A percentile compares a stretch with the other conserved stretches of the same genome.
phyloP scores from a whole-genome alignment of 2,888 invertebrate genomes.

The Drosophila buzzatii region DNA sequence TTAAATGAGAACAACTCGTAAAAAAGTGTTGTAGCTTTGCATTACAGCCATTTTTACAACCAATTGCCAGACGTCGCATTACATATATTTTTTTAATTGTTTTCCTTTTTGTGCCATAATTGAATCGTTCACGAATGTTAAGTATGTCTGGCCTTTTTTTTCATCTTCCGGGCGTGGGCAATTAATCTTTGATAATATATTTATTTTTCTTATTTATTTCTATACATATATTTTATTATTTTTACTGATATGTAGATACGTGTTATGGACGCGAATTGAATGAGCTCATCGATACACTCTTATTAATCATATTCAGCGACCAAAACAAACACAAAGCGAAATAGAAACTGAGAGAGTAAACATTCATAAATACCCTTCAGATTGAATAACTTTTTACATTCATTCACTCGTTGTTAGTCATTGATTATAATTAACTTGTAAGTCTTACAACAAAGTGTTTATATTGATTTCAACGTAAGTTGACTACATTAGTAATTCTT shows the following conservation, averaged over 20 bases:
- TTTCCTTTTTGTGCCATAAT: slow-evolving; percentile 15
- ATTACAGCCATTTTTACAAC: slow-evolving; percentile 32
- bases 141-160: not conserved
- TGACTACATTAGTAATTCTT: not conserved
- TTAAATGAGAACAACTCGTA: slow-evolving; percentile 31
- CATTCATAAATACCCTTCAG: slow-evolving; percentile 11
- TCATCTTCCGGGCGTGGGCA: slow-evolving; percentile 5
- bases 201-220: no score
- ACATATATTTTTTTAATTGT: slow-evolving; percentile 27
- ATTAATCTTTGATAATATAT: not conserved
- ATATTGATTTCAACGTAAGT: not conserved
- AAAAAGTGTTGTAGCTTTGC: slow-evolving; percentile 29
- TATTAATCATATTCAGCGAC: slow-evolving; percentile 29
- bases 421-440: not conserved
- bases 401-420: slow-evolving; percentile 3
- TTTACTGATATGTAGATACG: slow-evolving; percentile 20
- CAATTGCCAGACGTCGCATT: slow-evolving; percentile 29
- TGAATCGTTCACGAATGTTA: slow-evolving; percentile 12
- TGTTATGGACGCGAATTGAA: slow-evolving; percentile 10
- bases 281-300: slow-evolving; percentile 54
- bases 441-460: not conserved
- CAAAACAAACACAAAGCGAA: not conserved
- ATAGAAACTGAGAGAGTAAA: slow-evolving; percentile 6
- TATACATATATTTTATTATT: slow-evolving; percentile 13
- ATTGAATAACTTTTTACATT: slow-evolving; percentile 1